Percentiles rank a stretch among this genome's conserved stretches.
phyloP scores from a whole-genome alignment of 2,888 invertebrate species.

The Tachina fera region DNA sequence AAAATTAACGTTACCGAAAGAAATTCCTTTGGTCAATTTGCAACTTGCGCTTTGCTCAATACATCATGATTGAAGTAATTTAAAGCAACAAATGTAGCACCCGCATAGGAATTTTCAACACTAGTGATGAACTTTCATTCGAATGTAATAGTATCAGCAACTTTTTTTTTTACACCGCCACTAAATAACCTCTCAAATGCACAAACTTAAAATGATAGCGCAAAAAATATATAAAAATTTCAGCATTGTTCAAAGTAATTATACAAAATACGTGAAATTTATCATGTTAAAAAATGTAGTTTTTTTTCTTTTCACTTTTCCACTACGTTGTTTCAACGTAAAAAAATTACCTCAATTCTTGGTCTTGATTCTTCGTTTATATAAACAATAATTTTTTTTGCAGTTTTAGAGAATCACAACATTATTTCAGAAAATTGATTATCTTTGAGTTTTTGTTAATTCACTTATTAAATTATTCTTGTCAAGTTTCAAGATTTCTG shows the following conservation, averaged over 20 bases:
- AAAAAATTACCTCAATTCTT: conserved; percentile 57
- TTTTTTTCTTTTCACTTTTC: conserved; percentile 46
- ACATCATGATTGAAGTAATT: neutral
- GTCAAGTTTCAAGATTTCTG: conserved; percentile 51
- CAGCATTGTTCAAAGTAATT: neutral
- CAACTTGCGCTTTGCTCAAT: neutral
- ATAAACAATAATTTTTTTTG: neutral
- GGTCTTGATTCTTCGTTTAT: neutral
- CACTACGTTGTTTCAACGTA: conserved; percentile 62
- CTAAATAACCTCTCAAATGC: conserved; percentile 28
- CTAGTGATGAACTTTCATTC: conserved; percentile 55
- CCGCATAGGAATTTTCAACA: conserved; percentile 41
- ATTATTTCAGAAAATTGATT: conserved; percentile 1
- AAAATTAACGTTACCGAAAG: neutral
- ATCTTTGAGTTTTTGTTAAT: conserved; percentile 15
- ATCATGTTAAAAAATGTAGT: neutral
- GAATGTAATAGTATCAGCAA: conserved; percentile 63
- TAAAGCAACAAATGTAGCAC: neutral
- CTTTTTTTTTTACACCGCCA: conserved; percentile 27
- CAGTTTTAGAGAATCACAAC: neutral
- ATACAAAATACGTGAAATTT: conserved; percentile 4
- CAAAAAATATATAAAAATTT: neutral
- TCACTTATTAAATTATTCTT: conserved; percentile 22
- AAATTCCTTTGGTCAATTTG: conserved; percentile 10
- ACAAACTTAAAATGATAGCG: conserved; percentile 15